Evolutionary conservation across 2,888 invertebrate species (phyloP).

Genomic region (Digitonthophagus gazella): DNA sequence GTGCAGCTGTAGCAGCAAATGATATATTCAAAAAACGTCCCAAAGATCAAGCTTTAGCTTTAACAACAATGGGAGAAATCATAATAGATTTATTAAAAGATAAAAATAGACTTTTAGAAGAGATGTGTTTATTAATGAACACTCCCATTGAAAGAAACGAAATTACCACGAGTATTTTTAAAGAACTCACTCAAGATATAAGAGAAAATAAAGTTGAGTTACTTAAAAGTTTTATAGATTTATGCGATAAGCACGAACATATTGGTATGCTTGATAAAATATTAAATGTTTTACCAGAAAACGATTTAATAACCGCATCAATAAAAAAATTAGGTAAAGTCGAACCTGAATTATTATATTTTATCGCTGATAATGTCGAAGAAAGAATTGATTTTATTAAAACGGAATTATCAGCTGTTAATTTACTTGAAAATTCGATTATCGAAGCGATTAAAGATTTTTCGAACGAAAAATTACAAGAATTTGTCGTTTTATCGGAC

Average conservation of each 20-base stretch:
- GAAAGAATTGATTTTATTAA: slow-evolving; percentile 60
- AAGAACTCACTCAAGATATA: slow-evolving; percentile 53
- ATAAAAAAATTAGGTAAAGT: slow-evolving; percentile 64
- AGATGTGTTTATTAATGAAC: slow-evolving; percentile 45
- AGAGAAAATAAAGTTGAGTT: slow-evolving; percentile 63
- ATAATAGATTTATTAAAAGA: slow-evolving; percentile 43
- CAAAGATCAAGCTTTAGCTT: slow-evolving; percentile 48
- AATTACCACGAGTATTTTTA: slow-evolving; percentile 45
- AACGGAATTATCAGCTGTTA: slow-evolving; percentile 64
- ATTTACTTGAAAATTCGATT: slow-evolving; percentile 66
- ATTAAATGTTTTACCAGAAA: slow-evolving; percentile 62
- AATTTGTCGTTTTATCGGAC: slow-evolving; percentile 54
- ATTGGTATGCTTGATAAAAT: slow-evolving; percentile 64
- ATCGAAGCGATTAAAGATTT: slow-evolving; percentile 63
- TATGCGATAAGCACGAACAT: slow-evolving; percentile 55
- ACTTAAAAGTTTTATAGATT: slow-evolving; percentile 58
- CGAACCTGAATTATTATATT: slow-evolving; percentile 60
- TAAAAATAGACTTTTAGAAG: slow-evolving; percentile 40
- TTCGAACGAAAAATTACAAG: slow-evolving; percentile 59
- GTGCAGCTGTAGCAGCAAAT: slow-evolving; percentile 48
- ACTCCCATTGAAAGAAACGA: slow-evolving; percentile 46
- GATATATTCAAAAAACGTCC: slow-evolving; percentile 49
- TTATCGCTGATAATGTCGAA: slow-evolving; percentile 61
- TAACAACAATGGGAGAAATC: slow-evolving; percentile 45
- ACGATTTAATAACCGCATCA: slow-evolving; percentile 60